These are phyloP conservation scores for Botia almorhae DNA, from an alignment of 2,797 vertebrate species.

Conservation along the genomic window DNA sequence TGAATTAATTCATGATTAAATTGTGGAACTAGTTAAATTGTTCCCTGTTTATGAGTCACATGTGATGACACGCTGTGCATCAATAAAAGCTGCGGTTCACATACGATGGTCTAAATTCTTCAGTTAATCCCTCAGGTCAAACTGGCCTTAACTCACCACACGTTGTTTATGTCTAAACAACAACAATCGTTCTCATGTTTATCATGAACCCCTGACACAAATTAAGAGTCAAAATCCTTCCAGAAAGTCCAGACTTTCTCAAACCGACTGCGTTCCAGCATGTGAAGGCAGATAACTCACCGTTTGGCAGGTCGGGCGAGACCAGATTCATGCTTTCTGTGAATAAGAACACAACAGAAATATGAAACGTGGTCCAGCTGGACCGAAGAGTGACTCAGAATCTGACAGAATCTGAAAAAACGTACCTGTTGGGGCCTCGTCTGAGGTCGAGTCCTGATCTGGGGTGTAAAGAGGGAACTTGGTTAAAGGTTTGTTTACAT, in stretches of 20 bases:
- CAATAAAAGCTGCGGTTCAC: too few relatives aligned
- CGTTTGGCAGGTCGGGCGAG: constrained; percentile 70
- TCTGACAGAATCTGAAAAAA: background rate
- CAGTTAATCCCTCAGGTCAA: background rate
- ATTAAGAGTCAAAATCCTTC: background rate
- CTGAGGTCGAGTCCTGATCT: constrained; percentile 78
- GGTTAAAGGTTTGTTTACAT: background rate
- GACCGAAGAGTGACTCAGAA: background rate
- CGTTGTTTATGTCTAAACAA: background rate
- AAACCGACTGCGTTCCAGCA: background rate
- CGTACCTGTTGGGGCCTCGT: constrained; percentile 79
- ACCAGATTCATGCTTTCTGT: constrained; percentile 76
- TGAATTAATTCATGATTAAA: too few relatives aligned
- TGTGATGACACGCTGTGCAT: too few relatives aligned
- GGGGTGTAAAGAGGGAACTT: background rate
- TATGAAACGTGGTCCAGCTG: constrained; percentile 26
- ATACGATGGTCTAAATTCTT: too few relatives aligned
- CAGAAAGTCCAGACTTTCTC: background rate
- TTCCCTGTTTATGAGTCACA: too few relatives aligned
- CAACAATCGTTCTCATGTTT: background rate
- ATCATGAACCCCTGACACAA: background rate
- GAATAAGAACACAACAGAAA: constrained; percentile 51
- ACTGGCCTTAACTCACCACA: too few relatives aligned
- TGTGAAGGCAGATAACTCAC: constrained; percentile 53
- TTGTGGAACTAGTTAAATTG: background rate